phyloP scores from a whole-genome alignment of 2,113 vertebrate genomes.

The Cygnus atratus region DNA sequence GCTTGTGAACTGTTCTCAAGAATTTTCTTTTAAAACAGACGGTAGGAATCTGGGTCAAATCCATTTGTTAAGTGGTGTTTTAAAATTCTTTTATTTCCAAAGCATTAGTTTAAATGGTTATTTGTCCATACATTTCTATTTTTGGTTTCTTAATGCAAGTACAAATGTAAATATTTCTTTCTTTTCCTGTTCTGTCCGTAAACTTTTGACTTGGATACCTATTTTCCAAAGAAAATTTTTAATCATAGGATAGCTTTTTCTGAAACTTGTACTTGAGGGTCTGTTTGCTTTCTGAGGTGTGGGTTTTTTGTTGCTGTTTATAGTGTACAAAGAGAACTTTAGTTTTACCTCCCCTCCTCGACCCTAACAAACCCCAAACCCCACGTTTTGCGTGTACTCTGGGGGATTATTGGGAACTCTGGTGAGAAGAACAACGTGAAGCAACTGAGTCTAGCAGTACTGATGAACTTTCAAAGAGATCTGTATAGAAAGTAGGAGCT shows the following conservation, averaged over 20 bases:
- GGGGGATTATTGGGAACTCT: not conserved
- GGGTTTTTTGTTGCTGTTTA: not conserved
- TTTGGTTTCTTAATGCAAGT: not conserved
- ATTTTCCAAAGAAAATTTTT: not conserved
- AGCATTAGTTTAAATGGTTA: not conserved
- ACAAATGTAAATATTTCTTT: not conserved
- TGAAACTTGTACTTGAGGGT: not conserved
- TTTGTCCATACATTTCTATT: not conserved
- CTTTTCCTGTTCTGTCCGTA: not conserved
- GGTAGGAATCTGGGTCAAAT: not conserved
- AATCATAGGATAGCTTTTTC: not conserved
- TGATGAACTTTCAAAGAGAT: not conserved
- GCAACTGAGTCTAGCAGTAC: not conserved
- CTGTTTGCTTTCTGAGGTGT: not conserved
- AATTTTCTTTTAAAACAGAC: constrained; percentile 6
- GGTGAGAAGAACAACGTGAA: not conserved
- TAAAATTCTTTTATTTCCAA: not conserved
- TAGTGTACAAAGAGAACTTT: not conserved
- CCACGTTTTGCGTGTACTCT: not conserved
- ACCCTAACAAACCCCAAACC: not conserved
- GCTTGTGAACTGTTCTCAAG: constrained; percentile 5
- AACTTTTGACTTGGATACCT: not conserved
- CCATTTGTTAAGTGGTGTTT: not conserved
- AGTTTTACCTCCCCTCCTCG: not conserved
- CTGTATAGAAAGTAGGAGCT: not conserved